Base-by-base conservation (phyloP, 2,113 vertebrate species). In the Gallinago undulata region DNA sequence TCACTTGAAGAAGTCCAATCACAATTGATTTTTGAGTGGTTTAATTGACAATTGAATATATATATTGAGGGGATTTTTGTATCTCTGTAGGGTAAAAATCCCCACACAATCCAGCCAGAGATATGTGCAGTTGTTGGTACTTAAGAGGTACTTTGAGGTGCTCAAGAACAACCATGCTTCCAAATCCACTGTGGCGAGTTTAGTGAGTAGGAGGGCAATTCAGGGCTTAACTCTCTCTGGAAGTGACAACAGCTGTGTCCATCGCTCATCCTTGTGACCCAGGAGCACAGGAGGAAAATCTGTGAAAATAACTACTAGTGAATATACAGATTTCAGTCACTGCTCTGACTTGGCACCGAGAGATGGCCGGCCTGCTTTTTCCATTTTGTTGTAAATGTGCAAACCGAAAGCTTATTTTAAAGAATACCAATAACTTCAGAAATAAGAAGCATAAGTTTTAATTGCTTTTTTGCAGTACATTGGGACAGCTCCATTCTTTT, bases 1-100 rank as follows among this genome's bases (percentile, higher is more conserved):
- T 94, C 76, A 66, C 13, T 57, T 87, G 79, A 85, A 81, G 81
- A 63, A 62, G 51, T 76, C 30, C 43, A 95, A 12, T 24, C 25
- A 27, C 7, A 78, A 43, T 6, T 39, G 45, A 48, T 81, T 73
- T 91, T 84, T 89, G 56, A 79, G 13, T 68, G 43, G 19, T 73
- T 97, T 73, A 9, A 14, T 72, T 55, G 53, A 47, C 8, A 67
- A 16, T 89, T 80, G 31, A 89, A 48, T 60, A 39, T 27, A 55
- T 28, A 53, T 3, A 31, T 39, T n/a, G 31, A 64, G 10, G 25
- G 1, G 7, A n/a, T 66, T 87, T 89, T 90, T 80, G 3, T 51
- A 27, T n/a, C 23, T 60, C 7, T 35, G 0, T 13, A 5, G 18
- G 10, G 22, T 66, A 53, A 56, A 48, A 74, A 8, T 2, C 0